Evolutionary conservation across 2,888 invertebrate species (phyloP).

Genomic region (Calameuta filiformis): DNA sequence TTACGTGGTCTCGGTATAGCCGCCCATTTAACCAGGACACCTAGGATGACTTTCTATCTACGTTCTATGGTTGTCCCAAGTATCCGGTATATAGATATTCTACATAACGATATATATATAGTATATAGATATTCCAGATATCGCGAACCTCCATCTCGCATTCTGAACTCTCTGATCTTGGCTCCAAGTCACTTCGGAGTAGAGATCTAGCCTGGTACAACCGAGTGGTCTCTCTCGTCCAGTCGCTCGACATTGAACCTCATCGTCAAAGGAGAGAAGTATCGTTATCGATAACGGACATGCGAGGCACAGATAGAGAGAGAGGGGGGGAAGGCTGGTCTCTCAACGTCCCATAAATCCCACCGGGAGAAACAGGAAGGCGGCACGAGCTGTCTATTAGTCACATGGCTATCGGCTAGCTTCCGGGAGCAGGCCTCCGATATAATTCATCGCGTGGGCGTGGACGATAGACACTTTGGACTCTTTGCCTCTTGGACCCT

Average conservation of each 20-base stretch:
- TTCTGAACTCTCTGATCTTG: background rate
- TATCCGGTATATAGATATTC: no score
- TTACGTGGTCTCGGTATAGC: background rate
- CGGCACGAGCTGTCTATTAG: conserved; percentile 4
- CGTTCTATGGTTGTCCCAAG: background rate
- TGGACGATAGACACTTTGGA: background rate
- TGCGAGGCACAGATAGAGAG: background rate
- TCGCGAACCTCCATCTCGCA: background rate
- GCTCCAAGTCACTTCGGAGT: background rate
- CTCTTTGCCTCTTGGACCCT: background rate
- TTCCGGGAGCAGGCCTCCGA: conserved; percentile 1
- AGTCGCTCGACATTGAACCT: background rate
- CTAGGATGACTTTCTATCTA: background rate
- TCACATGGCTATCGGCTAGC: conserved; percentile 1
- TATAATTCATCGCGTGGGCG: conserved; percentile 7
- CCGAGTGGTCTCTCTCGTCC: background rate
- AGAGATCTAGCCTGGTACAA: background rate
- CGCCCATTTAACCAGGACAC: background rate
- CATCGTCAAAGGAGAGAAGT: background rate
- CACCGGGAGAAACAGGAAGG: conserved; percentile 1
- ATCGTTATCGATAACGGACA: background rate
- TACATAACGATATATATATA: no score
- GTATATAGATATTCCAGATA: background rate
- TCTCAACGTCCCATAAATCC: background rate
- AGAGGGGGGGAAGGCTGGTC: background rate